Percentiles rank a stretch among this genome's conserved stretches.
These are phyloP conservation scores for Diplosoma virens DNA, from an alignment of 23 tunicate genomes.

Conservation along the genomic window DNA sequence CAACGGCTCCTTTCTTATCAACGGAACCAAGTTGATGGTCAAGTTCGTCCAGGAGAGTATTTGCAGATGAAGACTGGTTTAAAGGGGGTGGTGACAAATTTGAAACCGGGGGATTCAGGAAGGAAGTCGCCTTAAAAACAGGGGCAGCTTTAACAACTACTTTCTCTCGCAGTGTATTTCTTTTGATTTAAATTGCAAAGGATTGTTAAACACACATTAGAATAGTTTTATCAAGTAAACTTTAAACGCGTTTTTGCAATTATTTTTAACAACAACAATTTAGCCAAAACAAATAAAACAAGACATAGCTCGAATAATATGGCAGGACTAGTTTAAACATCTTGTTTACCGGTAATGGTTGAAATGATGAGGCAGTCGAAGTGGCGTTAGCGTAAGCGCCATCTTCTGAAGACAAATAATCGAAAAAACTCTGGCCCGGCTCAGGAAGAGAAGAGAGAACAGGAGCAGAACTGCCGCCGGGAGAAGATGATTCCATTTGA, in stretches of 20 bases:
- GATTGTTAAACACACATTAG: too few relatives aligned
- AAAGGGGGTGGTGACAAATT: conserved; percentile 67
- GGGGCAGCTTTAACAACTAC: too few relatives aligned
- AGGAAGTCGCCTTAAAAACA: conserved; percentile 41
- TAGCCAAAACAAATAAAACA: too few relatives aligned
- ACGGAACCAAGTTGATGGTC: background rate
- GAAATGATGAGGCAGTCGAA: background rate
- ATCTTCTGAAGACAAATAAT: conserved; percentile 2
- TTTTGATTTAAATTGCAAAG: too few relatives aligned
- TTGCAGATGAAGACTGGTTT: background rate
- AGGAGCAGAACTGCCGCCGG: background rate
- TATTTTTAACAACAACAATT: too few relatives aligned
- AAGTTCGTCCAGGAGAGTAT: background rate
- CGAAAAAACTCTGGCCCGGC: conserved; percentile 54
- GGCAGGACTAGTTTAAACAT: too few relatives aligned
- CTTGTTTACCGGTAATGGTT: too few relatives aligned
- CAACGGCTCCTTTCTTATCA: conserved; percentile 14
- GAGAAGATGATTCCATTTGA: background rate
- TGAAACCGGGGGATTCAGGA: conserved; percentile 48
- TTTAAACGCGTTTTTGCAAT: too few relatives aligned
- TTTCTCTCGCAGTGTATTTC: too few relatives aligned
- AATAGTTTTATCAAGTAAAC: too few relatives aligned
- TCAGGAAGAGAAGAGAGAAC: conserved; percentile 34
- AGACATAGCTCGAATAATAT: too few relatives aligned
- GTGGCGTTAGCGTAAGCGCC: background rate